Conservation (phyloP, 2,888 invertebrate genomes). For the Polydrusus cervinus region DNA sequence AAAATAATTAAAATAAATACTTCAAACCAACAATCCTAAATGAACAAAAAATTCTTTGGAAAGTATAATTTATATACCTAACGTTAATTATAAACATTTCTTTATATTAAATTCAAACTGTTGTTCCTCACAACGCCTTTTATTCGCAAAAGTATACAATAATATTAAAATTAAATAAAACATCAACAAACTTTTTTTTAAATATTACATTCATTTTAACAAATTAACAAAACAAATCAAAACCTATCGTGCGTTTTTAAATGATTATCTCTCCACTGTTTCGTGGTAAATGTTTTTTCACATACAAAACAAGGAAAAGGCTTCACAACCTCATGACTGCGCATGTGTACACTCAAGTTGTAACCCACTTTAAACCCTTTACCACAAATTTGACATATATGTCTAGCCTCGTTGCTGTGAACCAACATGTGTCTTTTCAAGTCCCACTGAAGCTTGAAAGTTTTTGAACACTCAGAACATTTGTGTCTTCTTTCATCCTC, state of each 20-base stretch:
- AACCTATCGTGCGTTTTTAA: conserved; percentile 48
- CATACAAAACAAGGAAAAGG: conserved; percentile 74
- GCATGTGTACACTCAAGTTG: conserved; percentile 74
- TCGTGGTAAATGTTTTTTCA: conserved; percentile 73
- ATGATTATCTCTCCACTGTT: conserved; percentile 57
- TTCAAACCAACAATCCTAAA: too few species aligned
- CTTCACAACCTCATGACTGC: conserved; percentile 73
- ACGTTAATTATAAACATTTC: too few species aligned
- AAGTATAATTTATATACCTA: too few species aligned
- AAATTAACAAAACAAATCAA: background rate
- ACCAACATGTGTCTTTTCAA: conserved; percentile 71
- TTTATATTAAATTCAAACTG: too few species aligned
- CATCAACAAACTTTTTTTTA: too few species aligned
- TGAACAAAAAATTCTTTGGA: too few species aligned
- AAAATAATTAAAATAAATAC: too few species aligned
- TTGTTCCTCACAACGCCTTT: too few species aligned
- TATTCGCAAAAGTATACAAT: too few species aligned
- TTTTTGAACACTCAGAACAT: conserved; percentile 53
- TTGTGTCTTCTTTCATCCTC: conserved; percentile 60
- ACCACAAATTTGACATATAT: conserved; percentile 73
- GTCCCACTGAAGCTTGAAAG: conserved; percentile 56
- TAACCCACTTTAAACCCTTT: conserved; percentile 74
- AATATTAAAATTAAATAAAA: too few species aligned
- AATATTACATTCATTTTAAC: too few species aligned
- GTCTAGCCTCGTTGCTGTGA: conserved; percentile 67